Percentiles rank a stretch among this genome's conserved stretches.
Evolutionary conservation across 2,888 invertebrate genomes (phyloP).

Genomic region (Leucophora obtusa): DNA sequence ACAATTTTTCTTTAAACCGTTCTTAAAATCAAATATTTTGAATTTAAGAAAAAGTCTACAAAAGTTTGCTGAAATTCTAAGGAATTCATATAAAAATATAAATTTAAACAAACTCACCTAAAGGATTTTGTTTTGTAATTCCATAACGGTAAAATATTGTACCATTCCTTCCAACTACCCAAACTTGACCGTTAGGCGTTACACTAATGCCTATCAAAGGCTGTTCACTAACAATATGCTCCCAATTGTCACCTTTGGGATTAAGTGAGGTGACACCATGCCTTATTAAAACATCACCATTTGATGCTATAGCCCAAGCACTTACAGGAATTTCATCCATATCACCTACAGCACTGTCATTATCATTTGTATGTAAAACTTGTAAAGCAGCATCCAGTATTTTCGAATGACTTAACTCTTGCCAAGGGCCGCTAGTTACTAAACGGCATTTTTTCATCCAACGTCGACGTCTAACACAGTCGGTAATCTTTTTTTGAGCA

Average conservation of each 20-base stretch:
- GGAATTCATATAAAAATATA: no score
- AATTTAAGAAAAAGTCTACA: no score
- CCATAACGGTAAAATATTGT: slow-evolving; percentile 89
- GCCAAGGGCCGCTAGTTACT: slow-evolving; percentile 92
- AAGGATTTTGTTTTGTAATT: slow-evolving; percentile 83
- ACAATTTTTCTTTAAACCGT: no score
- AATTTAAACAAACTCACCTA: slow-evolving; percentile 77
- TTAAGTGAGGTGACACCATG: slow-evolving; percentile 86
- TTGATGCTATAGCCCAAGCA: slow-evolving; percentile 92
- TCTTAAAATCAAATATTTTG: no score
- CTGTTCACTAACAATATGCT: slow-evolving; percentile 85
- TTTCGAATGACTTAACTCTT: slow-evolving; percentile 91
- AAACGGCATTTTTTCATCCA: slow-evolving; percentile 92
- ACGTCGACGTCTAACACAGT: slow-evolving; percentile 90
- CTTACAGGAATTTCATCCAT: slow-evolving; percentile 78
- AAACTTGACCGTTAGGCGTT: slow-evolving; percentile 84
- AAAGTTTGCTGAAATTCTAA: no score
- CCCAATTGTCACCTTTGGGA: slow-evolving; percentile 83
- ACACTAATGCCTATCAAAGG: slow-evolving; percentile 86
- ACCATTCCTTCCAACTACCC: slow-evolving; percentile 93
- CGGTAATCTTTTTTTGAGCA: slow-evolving; percentile 90
- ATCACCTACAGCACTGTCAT: slow-evolving; percentile 72
- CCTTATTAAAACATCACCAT: slow-evolving; percentile 91
- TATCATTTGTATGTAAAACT: slow-evolving; percentile 79
- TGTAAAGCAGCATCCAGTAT: slow-evolving; percentile 89